Evolutionary conservation across 2,113 vertebrate species (phyloP).

Genomic region (Sander lucioperca): DNA sequence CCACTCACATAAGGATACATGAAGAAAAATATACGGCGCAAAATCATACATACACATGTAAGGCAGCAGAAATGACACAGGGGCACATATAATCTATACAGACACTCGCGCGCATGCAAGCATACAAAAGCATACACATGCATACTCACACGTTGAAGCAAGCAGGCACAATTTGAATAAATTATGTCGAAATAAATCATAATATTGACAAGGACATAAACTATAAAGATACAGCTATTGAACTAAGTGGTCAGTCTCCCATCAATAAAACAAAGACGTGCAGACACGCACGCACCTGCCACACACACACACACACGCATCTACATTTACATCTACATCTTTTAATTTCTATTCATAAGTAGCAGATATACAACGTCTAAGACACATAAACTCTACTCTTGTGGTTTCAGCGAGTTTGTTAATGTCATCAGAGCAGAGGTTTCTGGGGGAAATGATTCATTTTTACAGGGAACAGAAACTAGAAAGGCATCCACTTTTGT

Average conservation of each 20-base stretch:
- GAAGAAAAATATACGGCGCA: not conserved
- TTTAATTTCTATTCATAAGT: not conserved
- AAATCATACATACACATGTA: constrained; percentile 9
- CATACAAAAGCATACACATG: not conserved
- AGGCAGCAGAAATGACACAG: constrained; percentile 15
- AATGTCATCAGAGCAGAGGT: constrained; percentile 21
- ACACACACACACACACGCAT: not conserved
- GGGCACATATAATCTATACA: constrained; percentile 9
- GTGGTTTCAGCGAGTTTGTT: constrained; percentile 6
- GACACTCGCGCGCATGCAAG: not conserved
- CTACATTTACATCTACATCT: not conserved
- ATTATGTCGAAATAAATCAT: constrained; percentile 53
- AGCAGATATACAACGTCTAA: not conserved
- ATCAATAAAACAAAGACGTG: not conserved
- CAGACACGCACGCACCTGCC: not conserved
- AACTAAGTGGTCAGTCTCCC: constrained; percentile 30
- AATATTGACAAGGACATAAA: constrained; percentile 63
- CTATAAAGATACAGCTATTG: constrained; percentile 44
- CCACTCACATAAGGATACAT: constrained; percentile 4
- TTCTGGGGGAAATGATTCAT: constrained; percentile 50
- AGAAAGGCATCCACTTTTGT: constrained; percentile 55
- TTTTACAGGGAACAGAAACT: constrained; percentile 76
- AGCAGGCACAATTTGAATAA: constrained; percentile 21
- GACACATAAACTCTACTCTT: not conserved
- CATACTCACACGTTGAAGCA: not conserved